These are phyloP conservation scores for Drosophila neonasuta DNA, from an alignment of 2,888 invertebrate species.

Conservation along the genomic window DNA sequence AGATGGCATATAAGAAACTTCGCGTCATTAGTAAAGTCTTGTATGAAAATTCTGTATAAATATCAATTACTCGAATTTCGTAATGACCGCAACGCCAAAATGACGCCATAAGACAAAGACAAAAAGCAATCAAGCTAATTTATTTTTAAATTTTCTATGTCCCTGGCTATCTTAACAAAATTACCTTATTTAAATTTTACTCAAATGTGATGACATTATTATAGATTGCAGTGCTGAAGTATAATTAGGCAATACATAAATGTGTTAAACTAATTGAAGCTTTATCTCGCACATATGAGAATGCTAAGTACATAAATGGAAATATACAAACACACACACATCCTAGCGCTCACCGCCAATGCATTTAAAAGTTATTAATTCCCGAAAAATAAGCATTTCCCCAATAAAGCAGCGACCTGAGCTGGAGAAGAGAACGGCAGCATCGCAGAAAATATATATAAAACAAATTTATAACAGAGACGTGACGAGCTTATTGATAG, in stretches of 20 bases:
- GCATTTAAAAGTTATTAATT: background rate
- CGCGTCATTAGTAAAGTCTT: background rate
- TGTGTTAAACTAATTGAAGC: background rate
- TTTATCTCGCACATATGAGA: background rate
- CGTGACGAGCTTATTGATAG: conserved; percentile 75
- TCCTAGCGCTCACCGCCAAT: background rate
- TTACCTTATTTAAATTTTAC: conserved; percentile 30
- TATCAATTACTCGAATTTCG: background rate
- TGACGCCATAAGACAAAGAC: conserved; percentile 10
- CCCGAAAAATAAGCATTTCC: background rate
- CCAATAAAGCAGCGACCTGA: background rate
- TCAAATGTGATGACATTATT: conserved; percentile 28
- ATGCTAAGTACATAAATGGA: background rate
- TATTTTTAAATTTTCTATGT: conserved; percentile 54
- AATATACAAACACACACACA: background rate
- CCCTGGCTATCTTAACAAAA: conserved; percentile 39
- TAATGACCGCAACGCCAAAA: conserved; percentile 1
- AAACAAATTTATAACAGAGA: conserved; percentile 76
- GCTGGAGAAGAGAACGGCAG: conserved; percentile 19
- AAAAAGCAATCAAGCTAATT: conserved; percentile 56
- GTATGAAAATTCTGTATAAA: background rate
- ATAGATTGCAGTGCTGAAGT: conserved; percentile 33
- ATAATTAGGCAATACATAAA: conserved; percentile 37
- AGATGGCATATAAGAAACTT: background rate
- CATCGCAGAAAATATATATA: conserved; percentile 59